These are phyloP conservation scores for Platerodrilus igneus DNA, from an alignment of 2,888 invertebrate genomes.

Conservation along the genomic window DNA sequence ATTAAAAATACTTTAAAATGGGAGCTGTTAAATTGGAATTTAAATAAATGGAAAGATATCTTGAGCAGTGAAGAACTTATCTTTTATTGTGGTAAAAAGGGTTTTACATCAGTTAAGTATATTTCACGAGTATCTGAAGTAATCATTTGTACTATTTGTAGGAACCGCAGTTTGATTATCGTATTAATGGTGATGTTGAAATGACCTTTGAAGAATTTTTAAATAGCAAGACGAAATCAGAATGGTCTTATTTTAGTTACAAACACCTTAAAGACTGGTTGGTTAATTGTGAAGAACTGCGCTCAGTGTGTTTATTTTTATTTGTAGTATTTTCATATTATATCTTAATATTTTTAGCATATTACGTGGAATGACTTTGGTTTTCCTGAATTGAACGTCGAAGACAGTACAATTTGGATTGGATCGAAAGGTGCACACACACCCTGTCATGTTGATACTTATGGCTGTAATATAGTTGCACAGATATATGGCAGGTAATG, in stretches of 20 bases:
- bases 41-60: slow-evolving; percentile 56
- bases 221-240: slow-evolving; percentile 42
- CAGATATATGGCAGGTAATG: slow-evolving; percentile 84
- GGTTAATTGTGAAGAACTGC: slow-evolving; percentile 52
- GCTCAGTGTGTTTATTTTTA: slow-evolving; percentile 53
- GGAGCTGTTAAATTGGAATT: slow-evolving; percentile 56
- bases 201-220: slow-evolving; percentile 64
- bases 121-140: too few species aligned
- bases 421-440: slow-evolving; percentile 85
- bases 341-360: slow-evolving; percentile 40
- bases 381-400: slow-evolving; percentile 59
- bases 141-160: slow-evolving; percentile 37
- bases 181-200: slow-evolving; percentile 54
- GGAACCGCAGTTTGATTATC: slow-evolving; percentile 80
- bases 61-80: slow-evolving; percentile 55
- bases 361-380: slow-evolving; percentile 69
- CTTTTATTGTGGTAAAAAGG: slow-evolving; percentile 53
- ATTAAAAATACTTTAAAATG: slow-evolving; percentile 55
- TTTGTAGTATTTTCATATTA: too few species aligned
- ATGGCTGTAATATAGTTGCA: slow-evolving; percentile 88
- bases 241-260: slow-evolving; percentile 83
- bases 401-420: slow-evolving; percentile 82
- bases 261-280: slow-evolving; percentile 73
- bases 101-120: slow-evolving; percentile 20
- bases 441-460: slow-evolving; percentile 90